These are phyloP conservation scores for Planococcus citri DNA, from an alignment of 1,140 invertebrate species.

Conservation along the genomic window DNA sequence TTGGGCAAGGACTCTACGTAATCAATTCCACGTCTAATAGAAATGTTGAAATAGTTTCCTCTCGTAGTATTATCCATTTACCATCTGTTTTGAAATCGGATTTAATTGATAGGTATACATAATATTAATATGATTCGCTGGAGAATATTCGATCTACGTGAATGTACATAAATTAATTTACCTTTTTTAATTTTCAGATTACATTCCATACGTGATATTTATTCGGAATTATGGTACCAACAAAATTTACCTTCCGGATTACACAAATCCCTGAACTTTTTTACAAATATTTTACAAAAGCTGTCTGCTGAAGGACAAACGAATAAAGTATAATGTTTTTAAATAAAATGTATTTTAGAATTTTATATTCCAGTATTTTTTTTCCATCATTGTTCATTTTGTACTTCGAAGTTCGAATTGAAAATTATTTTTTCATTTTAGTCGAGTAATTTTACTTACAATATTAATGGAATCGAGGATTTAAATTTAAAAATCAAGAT, in stretches of 20 bases:
- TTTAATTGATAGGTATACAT: conserved; percentile 48
- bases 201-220: not conserved
- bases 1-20: conserved; percentile 42
- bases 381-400: no score
- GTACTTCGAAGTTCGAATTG: no score
- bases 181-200: not conserved
- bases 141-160: no score
- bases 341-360: not conserved
- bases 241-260: not conserved
- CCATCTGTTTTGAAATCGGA: conserved; percentile 48
- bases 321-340: not conserved
- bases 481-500: no score
- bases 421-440: no score
- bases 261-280: not conserved
- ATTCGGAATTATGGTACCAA: not conserved
- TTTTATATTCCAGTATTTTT: no score
- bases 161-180: not conserved
- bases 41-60: conserved; percentile 46
- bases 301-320: not conserved
- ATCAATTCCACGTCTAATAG: conserved; percentile 48
- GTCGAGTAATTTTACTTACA: no score
- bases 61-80: conserved; percentile 47
- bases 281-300: not conserved
- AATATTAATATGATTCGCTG: no score
- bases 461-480: no score